Percentiles rank a stretch among this genome's conserved stretches.
Conservation (phyloP, 2,113 vertebrate genomes). For the Bucco capensis region DNA sequence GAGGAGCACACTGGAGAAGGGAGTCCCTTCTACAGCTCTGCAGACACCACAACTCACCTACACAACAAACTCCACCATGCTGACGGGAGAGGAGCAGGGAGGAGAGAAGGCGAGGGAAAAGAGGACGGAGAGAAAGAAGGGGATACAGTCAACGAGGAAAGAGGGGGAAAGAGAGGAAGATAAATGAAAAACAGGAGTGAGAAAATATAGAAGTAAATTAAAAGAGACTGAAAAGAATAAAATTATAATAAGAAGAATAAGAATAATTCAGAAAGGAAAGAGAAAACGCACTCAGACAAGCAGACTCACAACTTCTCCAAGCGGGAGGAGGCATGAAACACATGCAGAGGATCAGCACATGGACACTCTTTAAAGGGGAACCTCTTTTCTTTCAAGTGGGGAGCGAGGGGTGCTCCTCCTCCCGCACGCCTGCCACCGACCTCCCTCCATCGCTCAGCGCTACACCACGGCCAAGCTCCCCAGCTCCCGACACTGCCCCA, state of each 20-base stretch:
- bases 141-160: conserved; percentile 43
- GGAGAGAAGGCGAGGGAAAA: conserved; percentile 77
- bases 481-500: neutral
- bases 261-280: conserved; percentile 29
- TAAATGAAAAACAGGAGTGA: conserved; percentile 75
- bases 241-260: conserved; percentile 4
- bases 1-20: neutral
- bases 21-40: conserved; percentile 75
- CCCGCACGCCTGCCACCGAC: neutral
- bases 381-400: conserved; percentile 53
- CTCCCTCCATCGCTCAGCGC: neutral
- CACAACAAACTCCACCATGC: conserved; percentile 83
- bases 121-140: conserved; percentile 56
- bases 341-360: conserved; percentile 93
- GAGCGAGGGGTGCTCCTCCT: conserved; percentile 34
- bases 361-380: conserved; percentile 94
- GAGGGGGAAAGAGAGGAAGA: conserved; percentile 36
- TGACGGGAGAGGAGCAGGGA: conserved; percentile 79
- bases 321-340: conserved; percentile 82
- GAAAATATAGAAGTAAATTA: conserved; percentile 59
- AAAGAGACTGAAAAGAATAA: conserved; percentile 55
- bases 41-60: conserved; percentile 82
- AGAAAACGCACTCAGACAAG: conserved; percentile 80
- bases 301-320: conserved; percentile 85
- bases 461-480: neutral